Evolutionary conservation across 2,888 invertebrate species (phyloP), one percentile per base, ranked within the genome.

Genomic region (Zaprionus lineosus): DNA sequence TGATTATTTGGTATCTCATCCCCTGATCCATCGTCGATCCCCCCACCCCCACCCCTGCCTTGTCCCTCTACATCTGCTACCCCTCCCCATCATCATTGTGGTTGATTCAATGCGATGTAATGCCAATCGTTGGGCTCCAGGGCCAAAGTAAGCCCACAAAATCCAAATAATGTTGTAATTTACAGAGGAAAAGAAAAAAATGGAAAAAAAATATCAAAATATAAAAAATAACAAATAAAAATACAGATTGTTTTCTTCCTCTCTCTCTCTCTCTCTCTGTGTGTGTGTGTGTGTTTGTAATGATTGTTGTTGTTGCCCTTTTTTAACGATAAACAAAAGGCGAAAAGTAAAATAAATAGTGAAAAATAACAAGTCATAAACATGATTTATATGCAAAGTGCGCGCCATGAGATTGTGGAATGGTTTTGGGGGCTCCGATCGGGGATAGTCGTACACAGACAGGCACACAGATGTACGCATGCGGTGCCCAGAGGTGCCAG

Each of bases 311-410:
- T n/a, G n/a, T n/a, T n/a, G 33, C 62, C 59, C 58, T 68, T 56
- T 63, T 61, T 62, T 21, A 36, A 36, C 81, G 56, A 74, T 66
- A 81, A 77, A 77, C 74, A 83, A 77, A 72, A 63, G 59, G 65
- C 57, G 40, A 79, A 75, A 60, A 78, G 66, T 29, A 63, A 85
- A 74, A 84, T 76, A 84, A 86, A 84, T 70, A 77, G 77, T 77
- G 75, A 84, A 84, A 84, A 81, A 81, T 77, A 84, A 81, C 74
- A 76, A 86, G 71, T 84, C 86, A 86, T 86, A 86, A 81, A 77
- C 74, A 84, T 81, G 86, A 81, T 81, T 81, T 81, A 86, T 84
- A 81, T 84, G 82, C 84, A 84, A 83, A 81, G 86, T 81, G 74
- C 75, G 81, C 73, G 55, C 61, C 64, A 41, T 51, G 59, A 74